Evolutionary conservation across 1,140 invertebrate genomes (phyloP), one percentile per base, ranked within the genome.

Genomic region (Varroa destructor): DNA sequence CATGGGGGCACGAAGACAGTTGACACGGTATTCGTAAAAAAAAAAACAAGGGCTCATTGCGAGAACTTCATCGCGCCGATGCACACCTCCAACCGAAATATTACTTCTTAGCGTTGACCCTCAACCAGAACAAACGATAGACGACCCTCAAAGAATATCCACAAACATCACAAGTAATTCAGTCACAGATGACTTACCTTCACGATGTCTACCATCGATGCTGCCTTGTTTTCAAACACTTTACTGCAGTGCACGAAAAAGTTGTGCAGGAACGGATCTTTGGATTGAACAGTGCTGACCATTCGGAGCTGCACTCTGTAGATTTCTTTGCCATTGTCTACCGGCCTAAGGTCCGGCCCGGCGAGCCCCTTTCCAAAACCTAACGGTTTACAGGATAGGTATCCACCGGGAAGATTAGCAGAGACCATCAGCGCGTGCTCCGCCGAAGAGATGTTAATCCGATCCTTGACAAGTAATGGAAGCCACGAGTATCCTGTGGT

Each of bases 311-410:
- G 84, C n/a, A 93, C 87, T 55, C 85, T 86, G 76, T 95, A 95
- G 0, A 96, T 83, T 56, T 86, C 86, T 77, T 89, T 87, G 75
- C 91, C 91, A 64, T 86, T 85, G 80, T 96, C 92, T 46, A 96
- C 88, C 91, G 91, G 95, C 74, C 86, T 86, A 14, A 95, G 87
- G 76, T 95, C 92, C 8, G 91, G 90, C 0, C 90, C 90, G 72
- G 88, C 83, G 79, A 89, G 90, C 89, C 90, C 90, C 86, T 88
- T 91, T 70, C 90, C 90, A 71, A 93, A 82, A 55, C 91, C 91
- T 72, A 94, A 83, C 10, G 90, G 88, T 78, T 94, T 88, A 77
- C 92, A 87, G 0, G 89, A 85, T 43, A 96, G 83, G 82, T 96
- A 96, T 55, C 89, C 89, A 12, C 87, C 81, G 6, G 92, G 91